Evolutionary conservation across 2,113 vertebrate species (phyloP).

Genomic region (Pseudopipra pipra): DNA sequence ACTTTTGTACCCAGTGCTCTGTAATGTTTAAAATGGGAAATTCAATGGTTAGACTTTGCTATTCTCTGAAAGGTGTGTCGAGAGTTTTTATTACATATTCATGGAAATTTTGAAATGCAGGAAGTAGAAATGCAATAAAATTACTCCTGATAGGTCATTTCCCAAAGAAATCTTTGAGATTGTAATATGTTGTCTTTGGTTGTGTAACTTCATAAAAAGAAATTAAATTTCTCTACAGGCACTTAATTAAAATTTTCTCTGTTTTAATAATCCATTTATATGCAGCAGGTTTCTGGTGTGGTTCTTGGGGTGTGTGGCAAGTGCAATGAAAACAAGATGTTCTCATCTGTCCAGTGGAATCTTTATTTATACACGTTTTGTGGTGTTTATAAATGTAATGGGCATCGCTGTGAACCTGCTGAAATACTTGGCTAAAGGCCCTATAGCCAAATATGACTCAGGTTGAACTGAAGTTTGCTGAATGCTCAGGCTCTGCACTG

Average conservation of each 20-base stretch:
- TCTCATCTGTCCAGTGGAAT: constrained; percentile 16
- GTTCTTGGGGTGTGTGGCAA: constrained; percentile 2
- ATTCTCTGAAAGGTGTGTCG: constrained; percentile 7
- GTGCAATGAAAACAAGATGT: neutral
- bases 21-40: neutral
- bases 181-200: neutral
- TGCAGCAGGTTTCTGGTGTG: constrained; percentile 25
- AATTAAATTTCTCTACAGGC: constrained; percentile 16
- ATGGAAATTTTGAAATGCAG: constrained; percentile 54
- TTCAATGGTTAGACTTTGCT: neutral
- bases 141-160: constrained; percentile 56
- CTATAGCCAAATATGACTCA: neutral
- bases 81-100: constrained; percentile 15
- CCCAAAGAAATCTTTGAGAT: constrained; percentile 37
- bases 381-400: neutral
- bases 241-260: neutral
- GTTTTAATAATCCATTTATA: constrained; percentile 20
- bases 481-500: neutral
- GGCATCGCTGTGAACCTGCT: neutral
- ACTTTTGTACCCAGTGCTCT: neutral
- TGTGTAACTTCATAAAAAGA: constrained; percentile 55
- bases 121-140: constrained; percentile 53
- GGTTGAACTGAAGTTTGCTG: neutral
- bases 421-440: neutral
- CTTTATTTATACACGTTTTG: neutral